Conservation (phyloP, 2,888 invertebrate genomes). For the Andrena haemorrhoa region DNA sequence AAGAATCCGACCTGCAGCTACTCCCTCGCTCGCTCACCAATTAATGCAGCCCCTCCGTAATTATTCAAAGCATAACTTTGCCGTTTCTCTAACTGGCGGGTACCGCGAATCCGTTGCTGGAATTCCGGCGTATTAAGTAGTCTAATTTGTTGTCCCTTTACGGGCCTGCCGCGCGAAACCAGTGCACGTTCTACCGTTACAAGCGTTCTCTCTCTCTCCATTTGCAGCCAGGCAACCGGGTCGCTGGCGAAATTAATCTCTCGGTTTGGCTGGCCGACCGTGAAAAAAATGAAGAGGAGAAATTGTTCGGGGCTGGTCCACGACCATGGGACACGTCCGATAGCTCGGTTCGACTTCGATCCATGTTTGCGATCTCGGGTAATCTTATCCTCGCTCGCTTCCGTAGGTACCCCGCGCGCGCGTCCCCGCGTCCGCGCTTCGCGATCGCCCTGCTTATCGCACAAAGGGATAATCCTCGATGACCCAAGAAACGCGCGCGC, state of each 20-base stretch:
- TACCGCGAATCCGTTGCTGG: background rate
- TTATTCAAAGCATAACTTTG: slow-evolving; percentile 46
- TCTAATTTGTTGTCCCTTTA: slow-evolving; percentile 30
- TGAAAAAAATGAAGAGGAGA: background rate
- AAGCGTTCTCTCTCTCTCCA: background rate
- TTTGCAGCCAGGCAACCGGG: background rate
- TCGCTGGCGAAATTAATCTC: background rate
- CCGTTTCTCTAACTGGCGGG: background rate
- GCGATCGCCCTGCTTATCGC: slow-evolving; percentile 33
- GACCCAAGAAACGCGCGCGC: slow-evolving; percentile 42
- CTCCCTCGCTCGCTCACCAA: background rate
- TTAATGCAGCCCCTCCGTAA: slow-evolving; percentile 21
- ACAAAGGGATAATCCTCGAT: slow-evolving; percentile 55
- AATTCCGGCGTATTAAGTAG: slow-evolving; percentile 29
- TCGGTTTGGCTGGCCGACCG: background rate
- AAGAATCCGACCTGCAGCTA: background rate
- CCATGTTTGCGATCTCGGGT: slow-evolving; percentile 44
- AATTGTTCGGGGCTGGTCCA: slow-evolving; percentile 13
- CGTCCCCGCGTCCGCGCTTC: slow-evolving; percentile 2
- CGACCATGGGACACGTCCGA: slow-evolving; percentile 17
- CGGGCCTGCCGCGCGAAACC: background rate
- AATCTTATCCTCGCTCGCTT: slow-evolving; percentile 45
- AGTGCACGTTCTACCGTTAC: background rate
- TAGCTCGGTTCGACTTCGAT: slow-evolving; percentile 27
- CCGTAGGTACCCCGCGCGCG: background rate